Percentiles rank a stretch among this genome's conserved stretches.
phyloP scores from a whole-genome alignment of 2,113 vertebrate species.

The Rhinogobius similis region DNA sequence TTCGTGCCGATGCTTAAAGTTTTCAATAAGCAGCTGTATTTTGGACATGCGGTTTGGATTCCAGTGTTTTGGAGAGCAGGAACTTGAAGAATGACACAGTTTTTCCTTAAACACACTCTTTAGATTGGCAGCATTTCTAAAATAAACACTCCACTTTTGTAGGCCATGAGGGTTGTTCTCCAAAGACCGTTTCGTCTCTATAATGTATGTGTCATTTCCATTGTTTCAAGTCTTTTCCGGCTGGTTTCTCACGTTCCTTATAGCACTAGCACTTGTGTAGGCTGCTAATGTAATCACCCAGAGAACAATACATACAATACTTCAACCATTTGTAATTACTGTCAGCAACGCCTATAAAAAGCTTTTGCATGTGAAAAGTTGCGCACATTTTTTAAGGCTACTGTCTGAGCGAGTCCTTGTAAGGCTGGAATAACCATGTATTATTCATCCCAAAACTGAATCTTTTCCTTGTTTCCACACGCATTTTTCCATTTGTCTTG shows the following conservation, averaged over 20 bases:
- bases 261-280: slow-evolving; percentile 40
- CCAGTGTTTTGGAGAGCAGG: too few species aligned
- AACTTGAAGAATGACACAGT: background rate
- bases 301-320: slow-evolving; percentile 45
- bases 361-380: slow-evolving; percentile 43
- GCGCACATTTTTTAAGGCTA: slow-evolving; percentile 48
- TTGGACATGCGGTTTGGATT: too few species aligned
- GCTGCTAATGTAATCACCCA: slow-evolving; percentile 53
- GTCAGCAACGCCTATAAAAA: slow-evolving; percentile 35
- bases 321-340: slow-evolving; percentile 50
- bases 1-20: too few species aligned
- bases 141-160: background rate
- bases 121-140: background rate
- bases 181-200: background rate
- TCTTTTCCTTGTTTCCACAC: slow-evolving; percentile 90
- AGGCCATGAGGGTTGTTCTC: background rate
- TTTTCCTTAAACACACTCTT: background rate
- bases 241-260: slow-evolving; percentile 10
- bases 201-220: slow-evolving; percentile 13
- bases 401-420: slow-evolving; percentile 38
- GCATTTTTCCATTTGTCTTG: slow-evolving; percentile 92
- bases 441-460: slow-evolving; percentile 92
- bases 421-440: slow-evolving; percentile 80
- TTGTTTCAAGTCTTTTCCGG: slow-evolving; percentile 5
- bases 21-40: too few species aligned